phyloP scores from a whole-genome alignment of 2,888 invertebrate species.

The Nomada flava region DNA sequence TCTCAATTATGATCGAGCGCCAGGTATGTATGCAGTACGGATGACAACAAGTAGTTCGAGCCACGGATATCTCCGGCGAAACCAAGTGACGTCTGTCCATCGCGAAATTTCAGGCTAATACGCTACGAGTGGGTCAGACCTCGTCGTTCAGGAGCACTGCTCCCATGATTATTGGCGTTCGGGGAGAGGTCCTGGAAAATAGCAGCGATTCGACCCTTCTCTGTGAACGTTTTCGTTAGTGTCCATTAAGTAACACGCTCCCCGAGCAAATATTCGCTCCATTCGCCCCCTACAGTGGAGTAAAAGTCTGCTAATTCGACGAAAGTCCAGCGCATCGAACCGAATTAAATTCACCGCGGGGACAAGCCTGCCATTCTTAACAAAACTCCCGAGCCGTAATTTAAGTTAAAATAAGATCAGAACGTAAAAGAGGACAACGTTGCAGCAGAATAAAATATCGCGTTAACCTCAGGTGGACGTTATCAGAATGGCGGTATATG shows the following conservation, averaged over 20 bases:
- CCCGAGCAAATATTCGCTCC: background rate
- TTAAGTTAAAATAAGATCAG: background rate
- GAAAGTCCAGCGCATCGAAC: background rate
- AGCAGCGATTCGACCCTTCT: background rate
- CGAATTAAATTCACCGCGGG: no score
- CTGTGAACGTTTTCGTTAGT: background rate
- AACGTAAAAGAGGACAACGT: no score
- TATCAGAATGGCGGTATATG: background rate
- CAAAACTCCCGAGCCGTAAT: background rate
- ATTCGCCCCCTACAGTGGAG: background rate
- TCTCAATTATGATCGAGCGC: slow-evolving; percentile 26
- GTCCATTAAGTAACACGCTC: background rate
- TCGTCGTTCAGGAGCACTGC: background rate
- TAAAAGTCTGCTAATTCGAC: no score
- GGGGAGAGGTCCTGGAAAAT: background rate
- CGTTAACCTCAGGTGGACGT: background rate
- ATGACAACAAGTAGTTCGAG: slow-evolving; percentile 36
- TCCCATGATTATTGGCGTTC: background rate
- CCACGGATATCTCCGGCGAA: slow-evolving; percentile 26
- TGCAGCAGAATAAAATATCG: background rate
- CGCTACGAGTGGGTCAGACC: slow-evolving; percentile 21
- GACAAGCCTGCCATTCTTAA: no score
- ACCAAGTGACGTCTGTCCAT: slow-evolving; percentile 47
- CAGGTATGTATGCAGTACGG: slow-evolving; percentile 37
- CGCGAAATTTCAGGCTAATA: slow-evolving; percentile 42